A percentile compares a stretch with the other conserved stretches of the same genome.
Evolutionary conservation across 2,113 vertebrate genomes (phyloP).

Genomic region (Triplophysa siluroides): DNA sequence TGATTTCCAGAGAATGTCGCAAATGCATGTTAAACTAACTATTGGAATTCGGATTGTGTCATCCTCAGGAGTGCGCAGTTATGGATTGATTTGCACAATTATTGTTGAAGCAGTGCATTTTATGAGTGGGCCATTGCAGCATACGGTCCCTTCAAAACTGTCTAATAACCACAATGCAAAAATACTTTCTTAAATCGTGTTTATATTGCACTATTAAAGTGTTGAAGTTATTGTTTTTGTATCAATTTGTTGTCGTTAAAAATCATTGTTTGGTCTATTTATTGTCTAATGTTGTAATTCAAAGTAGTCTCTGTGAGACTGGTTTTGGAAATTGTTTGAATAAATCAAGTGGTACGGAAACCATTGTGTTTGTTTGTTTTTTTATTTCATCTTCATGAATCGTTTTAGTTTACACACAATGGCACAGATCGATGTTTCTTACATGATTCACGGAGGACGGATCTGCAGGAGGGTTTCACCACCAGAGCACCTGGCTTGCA

Average conservation of each 20-base stretch:
- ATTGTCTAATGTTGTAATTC: conserved; percentile 74
- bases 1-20: neutral
- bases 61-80: neutral
- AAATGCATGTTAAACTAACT: neutral
- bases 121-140: neutral
- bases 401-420: neutral
- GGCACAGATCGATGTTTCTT: neutral
- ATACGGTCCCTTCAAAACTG: conserved; percentile 41
- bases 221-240: conserved; percentile 75
- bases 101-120: conserved; percentile 14
- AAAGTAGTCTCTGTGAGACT: conserved; percentile 80
- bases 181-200: conserved; percentile 64
- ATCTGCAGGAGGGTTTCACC: too few species aligned
- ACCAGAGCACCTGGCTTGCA: too few species aligned
- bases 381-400: neutral
- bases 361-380: neutral
- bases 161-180: conserved; percentile 60
- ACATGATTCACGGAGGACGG: too few species aligned
- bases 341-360: conserved; percentile 71
- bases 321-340: conserved; percentile 72
- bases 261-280: conserved; percentile 74
- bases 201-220: conserved; percentile 76
- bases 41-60: neutral
- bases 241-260: conserved; percentile 65
- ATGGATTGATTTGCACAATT: conserved; percentile 19